Base-by-base conservation (phyloP, 2,797 vertebrate species). In the Ataeniobius toweri region DNA sequence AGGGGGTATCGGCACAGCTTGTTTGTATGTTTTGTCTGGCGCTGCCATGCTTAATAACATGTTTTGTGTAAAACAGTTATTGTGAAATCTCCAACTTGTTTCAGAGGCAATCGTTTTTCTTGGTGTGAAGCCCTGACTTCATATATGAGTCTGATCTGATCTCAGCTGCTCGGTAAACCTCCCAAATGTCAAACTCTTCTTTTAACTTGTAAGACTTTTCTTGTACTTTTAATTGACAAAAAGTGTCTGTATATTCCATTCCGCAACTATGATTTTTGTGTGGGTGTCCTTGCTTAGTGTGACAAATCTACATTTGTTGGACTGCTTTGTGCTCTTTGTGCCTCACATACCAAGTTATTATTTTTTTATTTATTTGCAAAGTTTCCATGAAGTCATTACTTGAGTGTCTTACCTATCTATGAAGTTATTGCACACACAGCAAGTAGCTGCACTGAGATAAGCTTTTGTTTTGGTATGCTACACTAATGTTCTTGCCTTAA, bases 361-460 rank as follows among this genome's bases (percentile, higher is more conserved):
- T 80, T 92, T 76, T 81, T 89, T 82, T 93, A 91, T 94, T 93
- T 93, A 92, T 94, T 94, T 88, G 81, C 83, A 79, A 88, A 72
- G 76, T 90, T 91, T 74, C 69, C 75, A 69, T 71, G 74, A 86
- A 82, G 76, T 82, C 46, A 1, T 73, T 61, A 80, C 79, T 88
- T 67, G 77, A 72, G 75, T 88, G 73, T 80, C 36, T 84, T 76
- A 71, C 67, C 51, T 77, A 39, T 82, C 12, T 68, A 67, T 86
- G 61, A 77, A 72, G 76, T 77, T 77, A 84, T 80, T 51, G 80
- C 77, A 82, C 69, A 82, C 74, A 88, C 71, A 82, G 22, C 68
- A 76, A 78, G 85, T 86, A 89, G 89, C 88, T 94, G 92, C 92
- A 91, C 91, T 93, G 90, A 93, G 79, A 91, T 88, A 90, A 92